Percentiles rank a stretch among this genome's conserved stretches.
Evolutionary conservation across 2,888 invertebrate species (phyloP).

Genomic region (Ennomos erosarius): DNA sequence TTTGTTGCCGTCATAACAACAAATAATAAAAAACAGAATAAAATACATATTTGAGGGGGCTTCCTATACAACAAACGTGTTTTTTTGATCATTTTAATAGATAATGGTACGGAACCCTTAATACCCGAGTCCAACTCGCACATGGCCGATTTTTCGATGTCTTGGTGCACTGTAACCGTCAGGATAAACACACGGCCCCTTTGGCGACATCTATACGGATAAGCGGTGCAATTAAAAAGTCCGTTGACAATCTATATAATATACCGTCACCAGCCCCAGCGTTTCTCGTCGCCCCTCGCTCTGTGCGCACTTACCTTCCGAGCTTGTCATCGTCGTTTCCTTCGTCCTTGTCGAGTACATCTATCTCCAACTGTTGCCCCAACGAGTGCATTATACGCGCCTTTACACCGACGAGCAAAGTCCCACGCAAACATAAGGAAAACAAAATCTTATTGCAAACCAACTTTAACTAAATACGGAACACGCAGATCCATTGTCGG

Average conservation of each 20-base stretch:
- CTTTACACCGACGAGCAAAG: slow-evolving; percentile 66
- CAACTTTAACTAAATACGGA: slow-evolving; percentile 40
- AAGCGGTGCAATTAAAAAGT: slow-evolving; percentile 20
- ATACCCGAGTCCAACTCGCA: too few relatives aligned
- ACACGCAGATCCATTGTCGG: slow-evolving; percentile 30
- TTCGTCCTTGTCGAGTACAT: slow-evolving; percentile 95
- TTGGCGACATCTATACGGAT: slow-evolving; percentile 19
- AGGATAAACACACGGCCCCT: slow-evolving; percentile 16
- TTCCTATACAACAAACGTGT: too few relatives aligned
- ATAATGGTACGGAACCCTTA: too few relatives aligned
- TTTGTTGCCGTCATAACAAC: too few relatives aligned
- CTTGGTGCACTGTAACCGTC: slow-evolving; percentile 12
- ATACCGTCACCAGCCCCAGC: slow-evolving; percentile 35
- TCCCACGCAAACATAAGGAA: slow-evolving; percentile 79
- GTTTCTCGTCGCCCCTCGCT: slow-evolving; percentile 35
- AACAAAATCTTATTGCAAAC: slow-evolving; percentile 76
- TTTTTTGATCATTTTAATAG: too few relatives aligned
- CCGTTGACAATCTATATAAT: slow-evolving; percentile 1
- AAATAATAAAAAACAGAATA: too few relatives aligned
- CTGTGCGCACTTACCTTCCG: slow-evolving; percentile 89
- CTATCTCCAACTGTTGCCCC: slow-evolving; percentile 90
- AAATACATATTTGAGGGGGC: too few relatives aligned
- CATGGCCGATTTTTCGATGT: too few relatives aligned
- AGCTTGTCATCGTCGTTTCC: slow-evolving; percentile 93
- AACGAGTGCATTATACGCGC: slow-evolving; percentile 86